Percentiles rank a stretch among this genome's conserved stretches.
Conservation (phyloP, 2,113 vertebrate genomes). For the Tachycineta bicolor region DNA sequence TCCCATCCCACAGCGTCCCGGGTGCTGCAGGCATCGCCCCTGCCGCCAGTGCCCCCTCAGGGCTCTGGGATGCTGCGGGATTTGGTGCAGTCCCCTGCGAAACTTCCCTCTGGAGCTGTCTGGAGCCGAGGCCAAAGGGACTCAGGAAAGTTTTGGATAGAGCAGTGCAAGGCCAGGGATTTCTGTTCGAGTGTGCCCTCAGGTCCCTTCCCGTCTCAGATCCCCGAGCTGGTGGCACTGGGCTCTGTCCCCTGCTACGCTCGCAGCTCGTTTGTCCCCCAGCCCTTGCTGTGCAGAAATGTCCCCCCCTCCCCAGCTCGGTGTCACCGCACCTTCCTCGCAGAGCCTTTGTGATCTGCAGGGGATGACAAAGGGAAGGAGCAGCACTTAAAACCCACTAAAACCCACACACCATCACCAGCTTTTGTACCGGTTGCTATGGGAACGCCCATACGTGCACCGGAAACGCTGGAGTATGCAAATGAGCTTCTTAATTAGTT, state of each 20-base stretch:
- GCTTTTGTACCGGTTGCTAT: constrained; percentile 71
- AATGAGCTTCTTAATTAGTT: constrained; percentile 67
- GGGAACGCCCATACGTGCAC: constrained; percentile 65
- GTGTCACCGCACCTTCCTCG: not conserved
- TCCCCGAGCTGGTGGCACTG: accelerated
- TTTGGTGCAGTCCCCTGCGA: not conserved
- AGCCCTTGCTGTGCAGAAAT: not conserved
- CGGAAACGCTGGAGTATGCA: constrained; percentile 68
- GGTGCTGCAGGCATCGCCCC: not conserved
- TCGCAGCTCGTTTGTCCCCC: not conserved
- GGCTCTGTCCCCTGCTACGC: not conserved
- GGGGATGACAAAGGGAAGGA: constrained; percentile 60
- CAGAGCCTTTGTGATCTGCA: constrained; percentile 37
- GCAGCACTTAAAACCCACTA: constrained; percentile 35
- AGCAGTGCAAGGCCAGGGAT: not conserved
- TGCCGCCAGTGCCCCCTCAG: not conserved
- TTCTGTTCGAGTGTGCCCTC: not conserved
- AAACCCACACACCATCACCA: constrained; percentile 29
- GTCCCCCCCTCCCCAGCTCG: not conserved
- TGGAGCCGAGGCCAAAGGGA: not conserved
- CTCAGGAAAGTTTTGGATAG: not conserved
- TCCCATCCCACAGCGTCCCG: accelerated
- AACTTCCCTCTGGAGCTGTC: not conserved
- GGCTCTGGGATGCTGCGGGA: not conserved
- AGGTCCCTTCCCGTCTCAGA: not conserved